These are phyloP conservation scores for Melikaiella ostensackeni DNA, from an alignment of 2,888 invertebrate species.

Conservation along the genomic window DNA sequence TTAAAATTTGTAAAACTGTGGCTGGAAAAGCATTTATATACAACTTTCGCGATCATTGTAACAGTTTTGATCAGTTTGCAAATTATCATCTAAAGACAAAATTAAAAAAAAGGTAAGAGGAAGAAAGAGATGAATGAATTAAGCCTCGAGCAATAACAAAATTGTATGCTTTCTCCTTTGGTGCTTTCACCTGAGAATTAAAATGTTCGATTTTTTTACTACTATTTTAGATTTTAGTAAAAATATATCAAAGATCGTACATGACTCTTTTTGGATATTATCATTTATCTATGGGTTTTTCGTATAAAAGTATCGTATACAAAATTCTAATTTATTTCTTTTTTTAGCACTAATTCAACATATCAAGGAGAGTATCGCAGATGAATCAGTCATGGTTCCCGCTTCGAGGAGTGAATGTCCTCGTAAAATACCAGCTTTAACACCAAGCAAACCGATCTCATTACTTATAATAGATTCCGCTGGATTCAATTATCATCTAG, in stretches of 20 bases:
- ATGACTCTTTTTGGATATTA: too few species aligned
- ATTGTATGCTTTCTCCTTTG: constrained; percentile 17
- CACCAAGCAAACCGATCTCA: constrained; percentile 6
- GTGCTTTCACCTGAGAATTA: constrained; percentile 4
- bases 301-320: too few species aligned
- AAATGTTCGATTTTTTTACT: background rate
- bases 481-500: constrained; percentile 10
- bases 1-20: too few species aligned
- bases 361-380: constrained; percentile 14
- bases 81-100: background rate
- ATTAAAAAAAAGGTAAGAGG: background rate
- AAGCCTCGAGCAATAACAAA: background rate
- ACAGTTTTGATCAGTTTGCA: too few species aligned
- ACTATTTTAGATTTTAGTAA: too few species aligned
- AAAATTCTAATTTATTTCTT: background rate
- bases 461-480: constrained; percentile 6
- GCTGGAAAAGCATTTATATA: too few species aligned
- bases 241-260: too few species aligned
- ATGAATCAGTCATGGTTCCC: constrained; percentile 35
- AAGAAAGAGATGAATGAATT: background rate
- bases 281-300: too few species aligned
- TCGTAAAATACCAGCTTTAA: constrained; percentile 12
- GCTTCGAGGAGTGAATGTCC: constrained; percentile 32
- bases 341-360: background rate
- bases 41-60: too few species aligned